Base-by-base conservation (phyloP, 2,797 vertebrate species). In the Labeo calbasu region DNA sequence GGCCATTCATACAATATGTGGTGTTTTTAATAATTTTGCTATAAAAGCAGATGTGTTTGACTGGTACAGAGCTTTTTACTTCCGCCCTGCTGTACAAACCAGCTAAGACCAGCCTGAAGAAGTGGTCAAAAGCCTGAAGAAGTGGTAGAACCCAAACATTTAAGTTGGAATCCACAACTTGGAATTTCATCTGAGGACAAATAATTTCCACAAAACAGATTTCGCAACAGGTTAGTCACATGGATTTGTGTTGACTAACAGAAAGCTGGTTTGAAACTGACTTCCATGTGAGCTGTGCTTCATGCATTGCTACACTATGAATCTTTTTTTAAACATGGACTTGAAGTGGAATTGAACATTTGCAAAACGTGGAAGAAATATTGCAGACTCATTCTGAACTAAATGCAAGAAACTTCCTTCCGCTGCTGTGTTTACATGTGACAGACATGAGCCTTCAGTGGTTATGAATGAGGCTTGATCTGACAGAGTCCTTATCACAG, bases 401-500 rank as follows among this genome's bases (percentile, higher is more conserved):
- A 14, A 19, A 65, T 78, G 43, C 65, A 50, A 28, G 17, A 65
- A 51, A 65, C 23, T 21, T 43, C 28, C 12, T 21, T 57, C 32
- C 0, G 3, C 51, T 17, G 23, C 21, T 15, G 23, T 63, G 76
- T 78, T 46, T 65, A 43, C 59, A 28, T 78, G 43, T 66, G 77
- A 65, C 15, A 32, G 28, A 7, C 28, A 32, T 65, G 28, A 36
- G 63, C 28, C 1, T 66, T 66, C 28, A 51, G 2, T 46, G 25
- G 69, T 73, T 82, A 82, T 73, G 80, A 72, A 82, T 73, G 57
- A 51, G 77, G 48, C 28, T 79, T 32, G 3, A 68, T 36, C 77
- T 17, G 61, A 68, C 43, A 46, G 43, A 46, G 25, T 65, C 46
- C 61, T 51, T 79, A 51, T 79, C 76, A 43, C n/a, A 46, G n/a